Evolutionary conservation across 2,888 invertebrate species (phyloP), one percentile per base, ranked within the genome.

Genomic region (Stratiomys singularior): DNA sequence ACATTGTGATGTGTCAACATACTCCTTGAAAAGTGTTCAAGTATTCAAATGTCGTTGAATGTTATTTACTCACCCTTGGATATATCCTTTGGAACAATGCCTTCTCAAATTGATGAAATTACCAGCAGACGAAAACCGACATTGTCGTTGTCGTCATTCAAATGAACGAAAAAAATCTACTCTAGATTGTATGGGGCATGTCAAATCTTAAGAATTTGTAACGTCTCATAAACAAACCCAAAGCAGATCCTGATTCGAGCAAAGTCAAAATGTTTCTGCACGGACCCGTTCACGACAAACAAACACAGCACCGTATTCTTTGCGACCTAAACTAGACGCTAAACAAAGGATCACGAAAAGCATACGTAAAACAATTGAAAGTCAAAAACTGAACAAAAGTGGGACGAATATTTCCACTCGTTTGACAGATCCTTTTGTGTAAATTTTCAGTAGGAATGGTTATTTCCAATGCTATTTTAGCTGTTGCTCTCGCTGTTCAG

Each of bases 81-180:
- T 30, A n/a, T 15, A 52, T 23, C 18, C 4, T 30, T 18, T 2
- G 9, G 25, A 56, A 56, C 66, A 74, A 71, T 72, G 23, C 66
- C 77, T 76, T 79, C 79, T 77, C 44, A 77, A 79, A 60, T 79
- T 79, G 79, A 79, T 79, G 79, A 76, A 77, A 79, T 79, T 79
- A 79, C 76, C 72, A 56, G 69, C 78, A 78, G 60, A 72, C 66
- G 67, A 23, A 23, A 67, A 7, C 9, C 46, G 44, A 11, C 46
- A 44, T 5, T 23, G 47, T 1, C 69, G 13, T 23, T 18, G 47
- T 47, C 21, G 15, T 27, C 15, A 2, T 37, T 9, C 3, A 37
- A 37, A 28, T 21, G 23, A 30, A 11, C 37, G 37, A 5, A 37
- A 37, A 5, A n/a, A n/a, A 23, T 15, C 11, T 11, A 30, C 25